Evolutionary conservation across 2,113 vertebrate species (phyloP).

Genomic region (Tringa solitaria): DNA sequence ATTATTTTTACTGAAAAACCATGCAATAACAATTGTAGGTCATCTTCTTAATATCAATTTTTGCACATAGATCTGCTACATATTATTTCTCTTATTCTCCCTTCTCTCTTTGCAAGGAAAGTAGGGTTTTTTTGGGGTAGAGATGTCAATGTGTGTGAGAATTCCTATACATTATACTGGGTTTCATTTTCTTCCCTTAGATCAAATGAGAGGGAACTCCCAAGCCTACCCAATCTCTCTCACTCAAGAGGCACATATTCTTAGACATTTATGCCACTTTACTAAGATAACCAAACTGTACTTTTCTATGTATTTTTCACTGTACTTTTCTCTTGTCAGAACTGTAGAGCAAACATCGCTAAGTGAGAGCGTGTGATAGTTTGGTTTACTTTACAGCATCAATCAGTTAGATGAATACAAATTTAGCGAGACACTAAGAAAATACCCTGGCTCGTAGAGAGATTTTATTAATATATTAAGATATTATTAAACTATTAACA

Average conservation of each 20-base stretch:
- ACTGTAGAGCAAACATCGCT: slow-evolving; percentile 2
- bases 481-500: no score
- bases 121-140: background rate
- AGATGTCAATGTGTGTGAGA: background rate
- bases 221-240: background rate
- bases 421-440: background rate
- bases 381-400: slow-evolving; percentile 20
- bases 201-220: background rate
- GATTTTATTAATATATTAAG: background rate
- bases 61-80: background rate
- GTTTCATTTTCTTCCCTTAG: background rate
- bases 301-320: slow-evolving; percentile 24
- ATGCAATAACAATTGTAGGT: background rate
- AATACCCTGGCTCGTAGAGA: background rate
- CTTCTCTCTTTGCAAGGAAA: background rate
- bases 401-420: background rate
- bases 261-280: background rate
- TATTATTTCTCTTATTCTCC: background rate
- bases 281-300: background rate
- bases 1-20: background rate
- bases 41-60: background rate
- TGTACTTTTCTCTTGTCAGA: slow-evolving; percentile 35
- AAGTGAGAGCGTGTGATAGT: slow-evolving; percentile 7
- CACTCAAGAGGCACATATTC: background rate
- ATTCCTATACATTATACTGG: background rate